phyloP scores from a whole-genome alignment of 2,113 vertebrate species.

The Balaenoptera acutorostrata region DNA sequence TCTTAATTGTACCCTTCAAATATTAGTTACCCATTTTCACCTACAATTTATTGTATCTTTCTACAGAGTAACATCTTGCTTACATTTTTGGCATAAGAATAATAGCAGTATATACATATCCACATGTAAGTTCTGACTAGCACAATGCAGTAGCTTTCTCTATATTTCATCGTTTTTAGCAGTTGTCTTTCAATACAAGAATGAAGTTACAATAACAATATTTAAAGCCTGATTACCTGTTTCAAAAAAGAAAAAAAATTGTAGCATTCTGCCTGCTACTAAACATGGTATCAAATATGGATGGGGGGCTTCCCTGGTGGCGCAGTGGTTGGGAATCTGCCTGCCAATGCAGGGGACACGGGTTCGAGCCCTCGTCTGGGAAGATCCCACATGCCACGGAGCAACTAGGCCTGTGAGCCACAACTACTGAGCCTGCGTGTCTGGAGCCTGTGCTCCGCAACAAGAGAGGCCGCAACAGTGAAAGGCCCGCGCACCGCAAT shows the following conservation, averaged over 20 bases:
- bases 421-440: too few species aligned
- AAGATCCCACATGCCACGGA: too few species aligned
- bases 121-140: background rate
- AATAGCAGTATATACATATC: background rate
- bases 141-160: background rate
- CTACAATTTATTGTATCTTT: background rate
- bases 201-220: background rate
- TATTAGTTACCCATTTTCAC: background rate
- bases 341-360: too few species aligned
- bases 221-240: background rate
- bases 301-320: too few species aligned
- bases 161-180: background rate
- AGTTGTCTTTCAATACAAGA: background rate
- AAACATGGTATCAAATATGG: background rate
- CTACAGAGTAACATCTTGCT: background rate
- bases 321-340: too few species aligned
- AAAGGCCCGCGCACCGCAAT: too few species aligned
- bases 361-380: too few species aligned
- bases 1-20: background rate
- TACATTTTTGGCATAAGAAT: background rate
- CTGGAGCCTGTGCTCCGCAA: too few species aligned
- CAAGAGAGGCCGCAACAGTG: too few species aligned
- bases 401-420: too few species aligned
- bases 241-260: background rate
- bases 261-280: background rate